These are phyloP conservation scores for Adelosebastes latens DNA, from an alignment of 2,797 vertebrate species.

Conservation along the genomic window DNA sequence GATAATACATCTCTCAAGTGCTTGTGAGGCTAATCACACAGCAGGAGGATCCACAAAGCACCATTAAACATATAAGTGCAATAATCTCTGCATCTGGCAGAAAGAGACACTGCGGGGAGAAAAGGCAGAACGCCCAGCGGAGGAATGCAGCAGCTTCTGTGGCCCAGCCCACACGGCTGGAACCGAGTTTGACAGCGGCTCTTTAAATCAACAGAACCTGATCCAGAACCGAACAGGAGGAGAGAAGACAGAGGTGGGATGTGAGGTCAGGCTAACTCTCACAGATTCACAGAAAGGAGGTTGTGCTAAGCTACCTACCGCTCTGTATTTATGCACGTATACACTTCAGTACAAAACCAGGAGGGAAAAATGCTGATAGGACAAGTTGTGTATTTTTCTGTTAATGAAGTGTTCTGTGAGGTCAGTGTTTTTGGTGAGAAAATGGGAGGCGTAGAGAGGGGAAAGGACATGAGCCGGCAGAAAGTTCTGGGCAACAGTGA, in stretches of 20 bases:
- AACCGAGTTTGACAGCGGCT: conserved; percentile 57
- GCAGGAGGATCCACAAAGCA: background rate
- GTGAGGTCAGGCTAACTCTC: conserved; percentile 59
- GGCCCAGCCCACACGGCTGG: conserved; percentile 66
- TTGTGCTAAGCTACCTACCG: conserved; percentile 27
- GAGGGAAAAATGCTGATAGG: conserved; percentile 50
- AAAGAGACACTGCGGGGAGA: conserved; percentile 45
- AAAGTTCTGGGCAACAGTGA: conserved; percentile 36
- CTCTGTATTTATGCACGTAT: conserved; percentile 7
- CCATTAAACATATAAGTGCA: conserved; percentile 20
- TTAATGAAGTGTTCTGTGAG: conserved; percentile 43
- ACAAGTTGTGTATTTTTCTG: conserved; percentile 50
- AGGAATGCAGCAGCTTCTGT: conserved; percentile 77
- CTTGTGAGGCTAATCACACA: background rate
- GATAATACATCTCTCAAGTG: background rate
- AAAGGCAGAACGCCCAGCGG: conserved; percentile 66
- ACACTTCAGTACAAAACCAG: conserved; percentile 21
- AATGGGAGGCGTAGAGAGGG: conserved; percentile 11
- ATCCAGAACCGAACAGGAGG: conserved; percentile 65
- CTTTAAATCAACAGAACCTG: conserved; percentile 75
- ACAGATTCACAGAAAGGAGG: conserved; percentile 51
- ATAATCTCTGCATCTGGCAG: conserved; percentile 38
- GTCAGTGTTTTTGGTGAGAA: conserved; percentile 56
- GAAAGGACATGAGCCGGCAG: conserved; percentile 43
- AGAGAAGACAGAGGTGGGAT: conserved; percentile 62